Evolutionary conservation across 2,797 vertebrate genomes (phyloP), one percentile per base, ranked within the genome.

Genomic region (Rhinichthys osculus): DNA sequence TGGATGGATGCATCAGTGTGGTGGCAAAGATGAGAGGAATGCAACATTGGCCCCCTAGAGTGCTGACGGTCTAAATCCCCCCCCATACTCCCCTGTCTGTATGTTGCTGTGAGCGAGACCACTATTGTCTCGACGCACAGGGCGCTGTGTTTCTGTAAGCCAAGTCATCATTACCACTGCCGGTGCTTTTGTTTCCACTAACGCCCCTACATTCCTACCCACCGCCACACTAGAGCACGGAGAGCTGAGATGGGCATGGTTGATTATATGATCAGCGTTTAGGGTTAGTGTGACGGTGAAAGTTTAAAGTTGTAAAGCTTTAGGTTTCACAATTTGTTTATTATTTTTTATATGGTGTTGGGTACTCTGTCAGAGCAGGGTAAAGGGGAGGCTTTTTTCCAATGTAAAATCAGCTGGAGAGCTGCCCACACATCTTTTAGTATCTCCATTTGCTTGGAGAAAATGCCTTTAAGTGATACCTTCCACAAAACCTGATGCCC

Each of bases 31-130:
- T 67, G 64, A 74, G 82, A 85, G 89, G 85, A 90, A 90, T 92
- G 89, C 89, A 80, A 92, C 76, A 82, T 88, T 87, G 89, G 86
- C 90, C 91, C 90, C 92, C 90, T 78, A 85, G 91, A 92, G 89
- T 93, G 94, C 94, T 94, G 93, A 94, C 92, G 78, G 84, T 92
- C 88, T 85, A 91, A 94, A 94, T 94, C 14, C 78, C 86, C 86
- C 78, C 13, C 82, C 86, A 8, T 84, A 78, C 83, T 40, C 52
- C 35, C 70, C 80, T 71, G 66, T 84, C 79, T 69, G 73, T 67
- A 70, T 86, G 85, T 67, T 87, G 84, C 86, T 88, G 85, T 82
- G 85, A 84, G 83, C 88, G 86, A 74, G 78, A 71, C 66, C 80
- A 47, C 50, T 84, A 71, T 85, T 91, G 67, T 87, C 66, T 27